Evolutionary conservation across 2,113 vertebrate species (phyloP).

Genomic region (Helogale parvula): DNA sequence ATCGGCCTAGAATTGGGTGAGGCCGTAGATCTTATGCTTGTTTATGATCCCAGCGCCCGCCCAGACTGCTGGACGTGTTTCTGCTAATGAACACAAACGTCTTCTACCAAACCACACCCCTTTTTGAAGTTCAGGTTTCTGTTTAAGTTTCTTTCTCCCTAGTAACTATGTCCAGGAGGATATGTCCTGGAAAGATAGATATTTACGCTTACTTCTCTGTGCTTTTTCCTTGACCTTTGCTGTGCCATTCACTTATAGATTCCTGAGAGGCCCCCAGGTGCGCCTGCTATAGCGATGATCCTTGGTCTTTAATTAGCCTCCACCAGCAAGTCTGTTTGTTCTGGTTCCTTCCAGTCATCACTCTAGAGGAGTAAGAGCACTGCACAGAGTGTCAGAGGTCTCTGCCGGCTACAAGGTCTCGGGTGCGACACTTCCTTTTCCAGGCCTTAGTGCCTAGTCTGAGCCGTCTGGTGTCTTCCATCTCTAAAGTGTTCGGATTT

Average conservation of each 20-base stretch:
- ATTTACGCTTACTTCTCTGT: background rate
- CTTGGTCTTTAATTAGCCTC: background rate
- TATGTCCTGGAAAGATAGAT: background rate
- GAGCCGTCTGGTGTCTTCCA: background rate
- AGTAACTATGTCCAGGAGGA: background rate
- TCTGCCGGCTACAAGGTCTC: background rate
- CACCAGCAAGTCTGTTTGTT: background rate
- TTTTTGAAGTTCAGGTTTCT: constrained; percentile 53
- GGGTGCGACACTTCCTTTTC: background rate
- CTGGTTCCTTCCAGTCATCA: background rate
- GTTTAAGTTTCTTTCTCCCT: constrained; percentile 36
- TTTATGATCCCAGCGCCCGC: background rate
- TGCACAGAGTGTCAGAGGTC: background rate
- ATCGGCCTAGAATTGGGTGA: background rate
- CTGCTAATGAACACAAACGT: background rate
- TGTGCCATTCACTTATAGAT: background rate
- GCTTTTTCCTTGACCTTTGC: background rate
- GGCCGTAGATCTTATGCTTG: background rate
- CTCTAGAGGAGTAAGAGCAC: background rate
- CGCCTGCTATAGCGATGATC: background rate
- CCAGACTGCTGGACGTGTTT: constrained; percentile 15
- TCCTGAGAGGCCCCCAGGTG: too few relatives aligned
- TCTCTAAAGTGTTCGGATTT: background rate
- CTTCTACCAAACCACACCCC: background rate
- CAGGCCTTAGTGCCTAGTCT: background rate